Evolutionary conservation across 2,797 vertebrate genomes (phyloP).

Genomic region (Anguilla megastoma): DNA sequence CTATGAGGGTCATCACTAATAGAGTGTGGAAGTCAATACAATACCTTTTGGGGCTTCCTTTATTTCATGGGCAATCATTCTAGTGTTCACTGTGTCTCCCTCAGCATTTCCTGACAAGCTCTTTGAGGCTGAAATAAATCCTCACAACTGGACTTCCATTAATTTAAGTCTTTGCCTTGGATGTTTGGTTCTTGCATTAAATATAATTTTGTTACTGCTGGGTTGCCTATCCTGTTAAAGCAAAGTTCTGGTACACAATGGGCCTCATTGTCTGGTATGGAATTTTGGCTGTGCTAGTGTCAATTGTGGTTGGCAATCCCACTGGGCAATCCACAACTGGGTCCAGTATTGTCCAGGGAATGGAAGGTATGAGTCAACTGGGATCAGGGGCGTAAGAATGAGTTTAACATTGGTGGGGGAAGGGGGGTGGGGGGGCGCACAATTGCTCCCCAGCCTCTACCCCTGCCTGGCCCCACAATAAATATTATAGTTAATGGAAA

Average conservation of each 20-base stretch:
- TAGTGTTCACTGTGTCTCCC: background rate
- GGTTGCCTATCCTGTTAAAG: background rate
- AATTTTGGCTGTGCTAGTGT: background rate
- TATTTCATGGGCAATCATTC: slow-evolving; percentile 8
- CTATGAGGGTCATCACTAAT: slow-evolving; percentile 12
- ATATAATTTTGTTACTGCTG: background rate
- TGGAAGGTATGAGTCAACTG: too few species aligned
- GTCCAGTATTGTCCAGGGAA: too few species aligned
- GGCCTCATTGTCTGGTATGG: background rate
- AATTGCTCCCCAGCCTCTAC: too few species aligned
- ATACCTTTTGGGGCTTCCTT: slow-evolving; percentile 1
- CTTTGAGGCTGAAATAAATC: background rate
- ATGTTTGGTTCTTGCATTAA: background rate
- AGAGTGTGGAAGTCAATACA: background rate
- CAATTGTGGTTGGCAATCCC: too few species aligned
- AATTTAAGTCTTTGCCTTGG: background rate
- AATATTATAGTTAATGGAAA: too few species aligned
- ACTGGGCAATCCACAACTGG: too few species aligned
- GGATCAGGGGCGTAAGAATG: too few species aligned
- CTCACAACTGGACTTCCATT: background rate
- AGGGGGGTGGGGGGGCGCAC: too few species aligned
- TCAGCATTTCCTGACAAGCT: background rate
- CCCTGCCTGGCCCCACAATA: too few species aligned
- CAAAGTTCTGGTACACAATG: background rate
- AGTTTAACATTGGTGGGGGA: too few species aligned